Evolutionary conservation across 64 coral and sea anemone genomes (phyloP).

Genomic region (Montipora foliosa): DNA sequence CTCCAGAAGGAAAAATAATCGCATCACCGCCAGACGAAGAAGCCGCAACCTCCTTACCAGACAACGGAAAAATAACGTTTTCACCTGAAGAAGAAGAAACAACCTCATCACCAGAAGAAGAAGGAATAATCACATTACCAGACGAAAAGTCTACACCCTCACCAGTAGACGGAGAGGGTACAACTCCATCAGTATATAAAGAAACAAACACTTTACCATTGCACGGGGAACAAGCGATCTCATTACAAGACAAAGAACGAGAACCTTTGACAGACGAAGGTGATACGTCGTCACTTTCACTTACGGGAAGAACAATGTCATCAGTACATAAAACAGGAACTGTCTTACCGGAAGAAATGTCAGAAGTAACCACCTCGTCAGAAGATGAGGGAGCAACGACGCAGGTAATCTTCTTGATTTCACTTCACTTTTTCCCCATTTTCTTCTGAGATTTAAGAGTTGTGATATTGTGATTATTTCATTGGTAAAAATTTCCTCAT

Average conservation of each 20-base stretch:
- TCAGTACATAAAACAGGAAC: background rate
- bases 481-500: no score
- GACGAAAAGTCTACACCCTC: background rate
- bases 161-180: background rate
- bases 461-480: no score
- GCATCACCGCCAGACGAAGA: background rate
- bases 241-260: background rate
- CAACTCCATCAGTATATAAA: background rate
- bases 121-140: background rate
- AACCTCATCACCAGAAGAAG: background rate
- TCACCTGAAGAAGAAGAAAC: background rate
- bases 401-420: no score
- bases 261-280: background rate
- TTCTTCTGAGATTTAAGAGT: no score
- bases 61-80: background rate
- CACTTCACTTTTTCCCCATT: no score
- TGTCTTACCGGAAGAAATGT: no score
- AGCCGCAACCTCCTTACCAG: background rate
- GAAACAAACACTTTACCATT: background rate
- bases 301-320: background rate
- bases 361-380: background rate
- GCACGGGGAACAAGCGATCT: no score
- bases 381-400: background rate
- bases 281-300: background rate
- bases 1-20: background rate